These are phyloP conservation scores for Sapayoa aenigma DNA, from an alignment of 2,113 vertebrate species.

Conservation along the genomic window DNA sequence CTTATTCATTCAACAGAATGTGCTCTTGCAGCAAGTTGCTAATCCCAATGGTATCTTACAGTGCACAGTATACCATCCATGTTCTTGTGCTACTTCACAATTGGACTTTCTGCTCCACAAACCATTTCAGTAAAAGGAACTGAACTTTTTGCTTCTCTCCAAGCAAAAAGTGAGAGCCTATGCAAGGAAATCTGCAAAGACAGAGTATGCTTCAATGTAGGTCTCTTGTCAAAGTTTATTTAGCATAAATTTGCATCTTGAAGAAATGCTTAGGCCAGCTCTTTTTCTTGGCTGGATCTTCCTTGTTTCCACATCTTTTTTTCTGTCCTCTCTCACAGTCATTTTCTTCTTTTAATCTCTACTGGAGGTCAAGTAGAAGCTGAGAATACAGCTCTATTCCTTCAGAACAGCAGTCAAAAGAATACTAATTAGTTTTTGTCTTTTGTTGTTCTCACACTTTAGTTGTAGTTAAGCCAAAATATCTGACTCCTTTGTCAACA, in stretches of 20 bases:
- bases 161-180: not conserved
- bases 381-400: not conserved
- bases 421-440: not conserved
- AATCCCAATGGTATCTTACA: not conserved
- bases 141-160: not conserved
- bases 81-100: not conserved
- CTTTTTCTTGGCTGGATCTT: not conserved
- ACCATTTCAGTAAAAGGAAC: not conserved
- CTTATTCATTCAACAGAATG: not conserved
- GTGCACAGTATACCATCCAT: fast-evolving
- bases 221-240: not conserved
- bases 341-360: not conserved
- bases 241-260: not conserved
- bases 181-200: not conserved
- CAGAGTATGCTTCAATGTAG: not conserved
- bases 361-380: not conserved
- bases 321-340: not conserved
- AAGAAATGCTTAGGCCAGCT: not conserved
- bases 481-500: not conserved
- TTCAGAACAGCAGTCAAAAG: not conserved
- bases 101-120: not conserved
- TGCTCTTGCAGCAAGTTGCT: not conserved
- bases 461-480: not conserved
- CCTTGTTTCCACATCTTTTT: not conserved
- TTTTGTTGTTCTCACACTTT: not conserved